A percentile compares a stretch with the other conserved stretches of the same genome.
phyloP scores from a whole-genome alignment of 2,888 invertebrate species.

The Rhopalosiphum nymphaeae region DNA sequence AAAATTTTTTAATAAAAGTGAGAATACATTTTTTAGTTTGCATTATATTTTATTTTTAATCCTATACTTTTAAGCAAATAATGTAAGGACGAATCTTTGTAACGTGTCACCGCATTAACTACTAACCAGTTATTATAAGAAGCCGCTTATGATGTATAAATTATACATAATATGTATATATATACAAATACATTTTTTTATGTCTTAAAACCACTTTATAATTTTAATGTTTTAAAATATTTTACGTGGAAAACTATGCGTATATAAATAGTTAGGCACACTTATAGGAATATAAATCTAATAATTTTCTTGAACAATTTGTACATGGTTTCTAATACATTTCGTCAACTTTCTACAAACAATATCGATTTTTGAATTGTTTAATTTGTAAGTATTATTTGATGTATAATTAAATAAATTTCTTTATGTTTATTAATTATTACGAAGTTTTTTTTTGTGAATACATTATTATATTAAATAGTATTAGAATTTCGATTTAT shows the following conservation, averaged over 20 bases:
- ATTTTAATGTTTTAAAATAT: background rate
- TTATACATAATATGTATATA: background rate
- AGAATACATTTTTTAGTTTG: background rate
- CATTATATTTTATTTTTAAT: background rate
- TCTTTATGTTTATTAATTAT: background rate
- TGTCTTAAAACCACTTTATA: constrained; percentile 11
- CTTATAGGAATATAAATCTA: background rate
- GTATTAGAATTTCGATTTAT: background rate
- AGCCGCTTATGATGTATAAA: background rate
- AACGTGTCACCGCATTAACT: background rate
- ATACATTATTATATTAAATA: background rate
- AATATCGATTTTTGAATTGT: background rate
- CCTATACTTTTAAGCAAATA: background rate
- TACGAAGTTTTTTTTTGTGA: background rate
- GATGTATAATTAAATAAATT: background rate
- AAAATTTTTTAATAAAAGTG: background rate
- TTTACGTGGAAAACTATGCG: background rate
- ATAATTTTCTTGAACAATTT: background rate
- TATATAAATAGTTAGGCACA: background rate
- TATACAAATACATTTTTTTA: background rate
- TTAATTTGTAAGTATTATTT: background rate
- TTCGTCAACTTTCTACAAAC: background rate
- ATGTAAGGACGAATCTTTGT: constrained; percentile 2
- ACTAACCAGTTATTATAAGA: background rate
- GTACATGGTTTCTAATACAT: background rate